Evolutionary conservation across 2,113 vertebrate species (phyloP).

Genomic region (Corythornis vintsioides): DNA sequence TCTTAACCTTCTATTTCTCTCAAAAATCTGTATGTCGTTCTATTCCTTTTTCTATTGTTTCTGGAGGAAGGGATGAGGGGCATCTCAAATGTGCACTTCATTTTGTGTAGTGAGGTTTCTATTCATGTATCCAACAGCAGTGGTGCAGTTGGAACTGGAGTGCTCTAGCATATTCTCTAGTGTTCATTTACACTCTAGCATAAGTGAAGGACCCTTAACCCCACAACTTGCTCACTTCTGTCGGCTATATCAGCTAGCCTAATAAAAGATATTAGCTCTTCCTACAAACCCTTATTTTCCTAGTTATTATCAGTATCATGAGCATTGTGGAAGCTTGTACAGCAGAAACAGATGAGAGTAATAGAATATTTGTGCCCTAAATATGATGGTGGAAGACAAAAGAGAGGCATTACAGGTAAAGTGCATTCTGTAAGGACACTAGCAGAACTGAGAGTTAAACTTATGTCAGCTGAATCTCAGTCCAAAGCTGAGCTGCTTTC

Average conservation of each 20-base stretch:
- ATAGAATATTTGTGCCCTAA: background rate
- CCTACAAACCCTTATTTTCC: background rate
- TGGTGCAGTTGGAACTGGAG: background rate
- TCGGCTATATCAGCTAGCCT: background rate
- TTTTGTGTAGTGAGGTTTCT: background rate
- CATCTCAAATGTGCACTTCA: background rate
- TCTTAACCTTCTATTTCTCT: constrained; percentile 15
- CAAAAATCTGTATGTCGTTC: background rate
- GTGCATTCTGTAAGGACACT: background rate
- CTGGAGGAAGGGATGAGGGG: background rate
- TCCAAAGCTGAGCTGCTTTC: background rate
- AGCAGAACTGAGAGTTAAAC: background rate
- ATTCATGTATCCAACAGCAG: background rate
- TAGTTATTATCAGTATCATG: background rate
- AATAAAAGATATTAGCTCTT: constrained; percentile 22
- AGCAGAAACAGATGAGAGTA: background rate
- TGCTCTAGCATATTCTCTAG: constrained; percentile 16
- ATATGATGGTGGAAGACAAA: background rate
- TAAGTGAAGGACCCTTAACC: constrained; percentile 45
- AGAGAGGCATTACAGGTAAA: background rate
- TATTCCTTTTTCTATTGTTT: background rate
- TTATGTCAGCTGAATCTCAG: background rate
- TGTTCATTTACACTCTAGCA: background rate
- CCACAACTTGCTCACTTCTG: constrained; percentile 32
- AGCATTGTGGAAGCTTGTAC: background rate